Percentiles rank a stretch among this genome's conserved stretches.
Evolutionary conservation across 1,140 invertebrate species (phyloP).

Genomic region (Limonius californicus): DNA sequence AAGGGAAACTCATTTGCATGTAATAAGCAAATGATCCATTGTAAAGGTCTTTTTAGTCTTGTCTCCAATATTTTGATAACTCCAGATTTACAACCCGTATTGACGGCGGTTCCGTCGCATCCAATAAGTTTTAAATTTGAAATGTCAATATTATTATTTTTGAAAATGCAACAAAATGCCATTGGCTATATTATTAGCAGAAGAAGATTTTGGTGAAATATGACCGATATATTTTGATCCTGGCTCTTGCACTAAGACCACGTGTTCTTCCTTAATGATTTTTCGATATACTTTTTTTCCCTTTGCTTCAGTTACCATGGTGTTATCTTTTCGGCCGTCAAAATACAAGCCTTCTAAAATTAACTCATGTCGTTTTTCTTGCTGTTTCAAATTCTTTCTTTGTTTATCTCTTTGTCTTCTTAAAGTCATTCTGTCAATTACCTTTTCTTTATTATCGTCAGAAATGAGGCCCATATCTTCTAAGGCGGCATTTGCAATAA

Average conservation of each 20-base stretch:
- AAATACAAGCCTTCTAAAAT: neutral
- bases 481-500: conserved; percentile 12
- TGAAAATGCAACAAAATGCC: neutral
- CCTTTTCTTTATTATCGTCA: neutral
- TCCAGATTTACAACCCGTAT: conserved; percentile 3
- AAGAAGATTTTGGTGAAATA: neutral
- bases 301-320: neutral
- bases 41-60: conserved; percentile 4
- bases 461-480: conserved; percentile 16
- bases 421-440: neutral
- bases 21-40: conserved; percentile 12
- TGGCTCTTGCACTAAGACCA: neutral
- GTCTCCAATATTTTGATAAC: conserved; percentile 6
- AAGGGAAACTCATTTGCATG: conserved; percentile 29
- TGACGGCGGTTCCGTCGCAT: conserved; percentile 4
- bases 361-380: neutral
- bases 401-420: neutral
- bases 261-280: neutral
- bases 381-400: neutral
- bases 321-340: conserved; percentile 9
- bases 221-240: neutral
- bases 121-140: neutral
- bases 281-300: neutral
- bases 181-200: neutral
- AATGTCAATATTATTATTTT: neutral